Evolutionary conservation across 2,113 vertebrate species (phyloP), one percentile per base, ranked within the genome.

Genomic region (Egretta garzetta): DNA sequence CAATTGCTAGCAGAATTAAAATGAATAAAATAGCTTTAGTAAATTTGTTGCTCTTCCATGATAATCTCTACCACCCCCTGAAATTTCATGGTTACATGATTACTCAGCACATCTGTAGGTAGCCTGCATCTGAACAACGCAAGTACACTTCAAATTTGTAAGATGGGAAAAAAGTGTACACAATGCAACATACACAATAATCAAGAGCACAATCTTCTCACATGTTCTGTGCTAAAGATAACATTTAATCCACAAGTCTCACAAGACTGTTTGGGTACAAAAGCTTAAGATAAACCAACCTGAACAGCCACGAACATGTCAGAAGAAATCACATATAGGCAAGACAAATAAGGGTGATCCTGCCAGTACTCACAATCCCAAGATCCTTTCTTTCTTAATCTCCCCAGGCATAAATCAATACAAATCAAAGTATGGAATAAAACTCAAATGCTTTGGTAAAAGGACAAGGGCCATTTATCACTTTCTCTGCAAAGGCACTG

Each of bases 1-100:
- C 26, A 89, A 90, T 35, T 33, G n/a, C 60, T 83, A 52, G 45
- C 39, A 86, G 72, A 80, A 88, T n/a, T 73, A 90, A 95, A 94
- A 80, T 12, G 6, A 85, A 62, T 9, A 86, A 74, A 86, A 91
- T 18, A 58, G 47, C 60, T 85, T 70, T 7, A 41, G 14, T 12
- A 45, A 55, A 72, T 60, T 20, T 49, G 24, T 76, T 85, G 18
- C 23, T 56, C 12, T 79, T 80, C 80, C 79, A 71, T 21, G 12
- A 59, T 14, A 37, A 68, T n/a, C 56, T 72, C 88, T 59, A 80
- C 17, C 14, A 53, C 6, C 12, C 14, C 64, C 76, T 76, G 74
- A 96, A 96, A 93, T 55, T 35, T 71, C 68, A 79, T 2, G 7
- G 41, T 41, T 28, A 52, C 56, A 26, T 14, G 63, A 70, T 8